A percentile compares a stretch with the other conserved stretches of the same genome.
phyloP scores from a whole-genome alignment of 2,888 invertebrate species.

The Cryptocephalus moraei region DNA sequence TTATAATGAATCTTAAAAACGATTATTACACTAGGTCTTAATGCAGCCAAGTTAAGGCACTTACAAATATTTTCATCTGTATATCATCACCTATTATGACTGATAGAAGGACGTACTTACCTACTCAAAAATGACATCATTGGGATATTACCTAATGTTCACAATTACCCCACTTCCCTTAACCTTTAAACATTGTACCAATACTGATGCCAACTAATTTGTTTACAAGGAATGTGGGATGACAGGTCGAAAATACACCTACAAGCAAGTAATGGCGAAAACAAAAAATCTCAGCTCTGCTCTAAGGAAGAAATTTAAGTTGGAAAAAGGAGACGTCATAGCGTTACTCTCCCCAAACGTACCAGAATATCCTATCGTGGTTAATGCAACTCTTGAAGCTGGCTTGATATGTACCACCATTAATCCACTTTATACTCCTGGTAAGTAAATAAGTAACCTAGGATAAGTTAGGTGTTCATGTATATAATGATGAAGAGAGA shows the following conservation, averaged over 20 bases:
- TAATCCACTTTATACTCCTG: constrained; percentile 60
- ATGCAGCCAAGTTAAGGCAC: too few species aligned
- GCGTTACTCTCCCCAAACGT: constrained; percentile 65
- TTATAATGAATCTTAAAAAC: too few species aligned
- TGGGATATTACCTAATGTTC: too few species aligned
- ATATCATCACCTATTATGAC: too few species aligned
- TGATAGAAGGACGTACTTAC: too few species aligned
- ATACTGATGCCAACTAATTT: background rate
- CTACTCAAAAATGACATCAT: too few species aligned
- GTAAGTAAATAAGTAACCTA: constrained; percentile 14
- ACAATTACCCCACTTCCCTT: too few species aligned
- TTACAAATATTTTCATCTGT: too few species aligned
- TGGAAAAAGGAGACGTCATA: constrained; percentile 55
- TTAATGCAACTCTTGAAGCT: constrained; percentile 58
- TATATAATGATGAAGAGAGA: background rate
- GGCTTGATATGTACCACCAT: constrained; percentile 60
- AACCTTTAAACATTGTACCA: background rate
- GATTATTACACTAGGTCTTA: too few species aligned
- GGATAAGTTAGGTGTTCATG: background rate
- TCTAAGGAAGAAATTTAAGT: constrained; percentile 52
- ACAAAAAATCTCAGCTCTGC: constrained; percentile 47
- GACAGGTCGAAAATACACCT: constrained; percentile 64
- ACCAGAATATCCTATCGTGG: constrained; percentile 61
- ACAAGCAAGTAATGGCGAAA: constrained; percentile 51
- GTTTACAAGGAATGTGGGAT: constrained; percentile 55